Evolutionary conservation across 2,113 vertebrate species (phyloP), one percentile per base, ranked within the genome.

Genomic region (Phylloscopus trochiloides): DNA sequence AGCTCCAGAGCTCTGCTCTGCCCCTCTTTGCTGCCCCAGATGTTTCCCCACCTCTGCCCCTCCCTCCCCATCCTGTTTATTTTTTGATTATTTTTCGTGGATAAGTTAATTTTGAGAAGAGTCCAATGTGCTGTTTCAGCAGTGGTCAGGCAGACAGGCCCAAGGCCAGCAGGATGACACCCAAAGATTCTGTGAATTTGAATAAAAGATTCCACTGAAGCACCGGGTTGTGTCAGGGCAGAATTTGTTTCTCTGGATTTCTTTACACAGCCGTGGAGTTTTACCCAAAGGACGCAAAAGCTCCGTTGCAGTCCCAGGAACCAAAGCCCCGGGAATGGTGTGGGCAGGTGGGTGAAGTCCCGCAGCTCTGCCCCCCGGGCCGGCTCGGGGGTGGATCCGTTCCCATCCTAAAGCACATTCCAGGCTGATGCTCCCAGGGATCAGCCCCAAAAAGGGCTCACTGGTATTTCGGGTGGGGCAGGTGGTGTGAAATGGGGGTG

Each of bases 401-500:
- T 15, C 70, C 67, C 43, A 28, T 0, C 38, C 79, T 3, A 22
- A 14, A 28, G 5, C 18, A 2, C 9, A 1, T 42, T 6, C 2
- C 15, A 8, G 51, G 43, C 31, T 8, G 45, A 4, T 8, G 10
- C 22, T 28, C 12, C 17, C 43, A 1, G 55, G 12, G 38, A 9
- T 29, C 42, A 7, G 8, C 36, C 2, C 91, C 80, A 0, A 13
- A 42, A 21, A 0, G 15, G 42, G 26, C 10, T 74, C 9, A 5
- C 0, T 3, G 12, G 13, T 2, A 7, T 25, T n/a, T 6, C 2
- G 14, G 70, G n/a, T 5, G 29, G n/a, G 17, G 31, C 1, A 0
- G 1, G 3, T 0, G n/a, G 6, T 2, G 50, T 3, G 55, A 16
- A 5, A 14, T 0, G 5, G 40, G 31, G 7, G 40, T 17, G 42